These are phyloP conservation scores for Drosophila demipolita DNA, from an alignment of 2,888 invertebrate species.

Conservation along the genomic window DNA sequence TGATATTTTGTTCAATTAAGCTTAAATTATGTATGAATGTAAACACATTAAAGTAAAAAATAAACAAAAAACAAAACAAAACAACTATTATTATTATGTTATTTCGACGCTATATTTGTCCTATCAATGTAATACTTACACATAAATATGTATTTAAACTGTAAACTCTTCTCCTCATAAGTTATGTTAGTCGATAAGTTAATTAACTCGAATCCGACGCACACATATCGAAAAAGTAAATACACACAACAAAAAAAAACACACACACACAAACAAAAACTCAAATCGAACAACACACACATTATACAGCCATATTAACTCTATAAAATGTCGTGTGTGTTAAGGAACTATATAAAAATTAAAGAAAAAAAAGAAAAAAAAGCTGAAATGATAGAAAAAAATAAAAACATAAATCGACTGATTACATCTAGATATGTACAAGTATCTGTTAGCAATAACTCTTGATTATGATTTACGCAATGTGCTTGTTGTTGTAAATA, in stretches of 20 bases:
- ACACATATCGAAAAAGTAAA: constrained; percentile 25
- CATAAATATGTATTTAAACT: constrained; percentile 34
- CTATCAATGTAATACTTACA: constrained; percentile 39
- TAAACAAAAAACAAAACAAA: background rate
- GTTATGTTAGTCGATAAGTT: constrained; percentile 65
- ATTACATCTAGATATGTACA: constrained; percentile 71
- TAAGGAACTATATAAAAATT: constrained; percentile 24
- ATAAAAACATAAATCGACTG: constrained; percentile 68
- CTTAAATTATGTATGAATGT: constrained; percentile 55
- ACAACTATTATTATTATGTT: constrained; percentile 48
- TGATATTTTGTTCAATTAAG: constrained; percentile 74
- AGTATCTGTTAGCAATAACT: constrained; percentile 55
- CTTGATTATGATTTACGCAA: constrained; percentile 52
- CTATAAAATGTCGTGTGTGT: constrained; percentile 55
- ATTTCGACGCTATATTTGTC: constrained; percentile 39
- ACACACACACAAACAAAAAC: constrained; percentile 29
- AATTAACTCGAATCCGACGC: constrained; percentile 44
- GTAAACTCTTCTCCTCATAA: constrained; percentile 73
- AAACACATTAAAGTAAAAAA: background rate
- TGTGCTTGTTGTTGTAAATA: constrained; percentile 66
- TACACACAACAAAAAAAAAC: constrained; percentile 4
- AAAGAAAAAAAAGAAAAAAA: constrained; percentile 2
- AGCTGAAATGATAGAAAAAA: background rate
- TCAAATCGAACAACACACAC: constrained; percentile 2
- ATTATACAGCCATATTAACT: constrained; percentile 75